phyloP scores from a whole-genome alignment of 2,888 invertebrate genomes.

The Adineta ricciae region DNA sequence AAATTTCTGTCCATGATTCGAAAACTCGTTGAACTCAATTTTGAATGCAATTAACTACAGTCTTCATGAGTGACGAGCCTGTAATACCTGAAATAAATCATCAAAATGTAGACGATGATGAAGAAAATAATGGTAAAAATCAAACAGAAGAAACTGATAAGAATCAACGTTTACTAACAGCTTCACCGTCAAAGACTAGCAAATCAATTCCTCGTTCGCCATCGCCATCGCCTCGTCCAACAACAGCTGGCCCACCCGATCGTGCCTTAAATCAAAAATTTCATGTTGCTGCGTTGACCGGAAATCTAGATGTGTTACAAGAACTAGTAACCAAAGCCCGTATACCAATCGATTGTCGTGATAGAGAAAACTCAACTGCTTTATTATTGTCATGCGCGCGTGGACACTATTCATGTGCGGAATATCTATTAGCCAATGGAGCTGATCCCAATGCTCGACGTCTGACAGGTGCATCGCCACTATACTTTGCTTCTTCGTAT shows the following conservation, averaged over 20 bases:
- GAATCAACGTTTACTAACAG: not conserved
- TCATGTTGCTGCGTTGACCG: not conserved
- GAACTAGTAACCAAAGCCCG: not conserved
- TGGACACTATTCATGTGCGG: not conserved
- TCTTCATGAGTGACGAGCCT: not conserved
- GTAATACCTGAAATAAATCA: not conserved
- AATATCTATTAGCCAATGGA: not conserved
- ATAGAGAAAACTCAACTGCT: conserved; percentile 21
- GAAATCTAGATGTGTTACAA: not conserved
- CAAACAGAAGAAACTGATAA: not conserved
- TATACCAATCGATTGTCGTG: conserved; percentile 17
- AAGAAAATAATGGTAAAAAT: not conserved
- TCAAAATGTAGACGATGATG: not conserved
- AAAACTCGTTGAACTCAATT: not conserved
- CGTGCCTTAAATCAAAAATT: conserved; percentile 17
- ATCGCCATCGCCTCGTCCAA: not conserved
- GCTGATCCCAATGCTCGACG: conserved; percentile 9
- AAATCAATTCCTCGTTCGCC: not conserved
- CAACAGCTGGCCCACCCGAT: not conserved
- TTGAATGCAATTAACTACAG: not conserved
- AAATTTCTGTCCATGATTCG: not conserved
- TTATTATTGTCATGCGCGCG: conserved; percentile 10
- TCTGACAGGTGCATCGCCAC: not conserved
- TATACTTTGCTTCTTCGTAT: not conserved
- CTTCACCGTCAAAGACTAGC: not conserved